Conservation (phyloP, 2,888 invertebrate genomes). For the Drosophila incognita region DNA sequence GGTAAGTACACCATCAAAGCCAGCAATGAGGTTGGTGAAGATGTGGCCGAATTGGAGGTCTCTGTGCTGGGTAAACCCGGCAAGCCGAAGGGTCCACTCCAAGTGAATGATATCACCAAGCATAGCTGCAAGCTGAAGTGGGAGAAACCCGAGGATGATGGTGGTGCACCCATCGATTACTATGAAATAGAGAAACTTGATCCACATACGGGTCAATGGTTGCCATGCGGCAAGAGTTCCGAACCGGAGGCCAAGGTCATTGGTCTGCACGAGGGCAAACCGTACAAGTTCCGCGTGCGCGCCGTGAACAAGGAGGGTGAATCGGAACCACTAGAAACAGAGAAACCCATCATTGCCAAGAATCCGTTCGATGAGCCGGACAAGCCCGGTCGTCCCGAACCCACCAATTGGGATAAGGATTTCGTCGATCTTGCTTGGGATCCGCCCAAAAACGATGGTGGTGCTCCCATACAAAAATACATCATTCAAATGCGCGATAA, state of each 20-base stretch:
- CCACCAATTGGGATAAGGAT: conserved; percentile 97
- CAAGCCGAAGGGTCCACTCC: conserved; percentile 93
- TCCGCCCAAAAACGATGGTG: conserved; percentile 95
- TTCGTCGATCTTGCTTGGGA: conserved; percentile 98
- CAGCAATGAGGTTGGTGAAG: conserved; percentile 96
- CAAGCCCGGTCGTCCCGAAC: conserved; percentile 95
- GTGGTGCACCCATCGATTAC: conserved; percentile 96
- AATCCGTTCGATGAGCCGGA: conserved; percentile 99
- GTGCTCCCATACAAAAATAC: conserved; percentile 98
- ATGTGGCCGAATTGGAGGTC: conserved; percentile 95
- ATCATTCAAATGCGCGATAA: conserved; percentile 97
- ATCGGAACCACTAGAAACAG: conserved; percentile 97
- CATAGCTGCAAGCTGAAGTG: conserved; percentile 96
- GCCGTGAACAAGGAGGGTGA: conserved; percentile 99
- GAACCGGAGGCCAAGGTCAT: conserved; percentile 93
- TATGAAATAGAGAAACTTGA: conserved; percentile 98
- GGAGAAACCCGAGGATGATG: conserved; percentile 98
- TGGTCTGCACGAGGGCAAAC: conserved; percentile 96
- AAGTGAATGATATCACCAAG: conserved; percentile 95
- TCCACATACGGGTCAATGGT: conserved; percentile 96
- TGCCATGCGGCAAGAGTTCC: conserved; percentile 94
- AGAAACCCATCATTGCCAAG: conserved; percentile 97
- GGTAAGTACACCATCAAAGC: conserved; percentile 96
- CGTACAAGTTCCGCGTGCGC: conserved; percentile 98
- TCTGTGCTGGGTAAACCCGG: conserved; percentile 93